A percentile compares a stretch with the other conserved stretches of the same genome.
phyloP scores from a whole-genome alignment of 1,140 invertebrate genomes.

The Leptopilina boulardi region DNA sequence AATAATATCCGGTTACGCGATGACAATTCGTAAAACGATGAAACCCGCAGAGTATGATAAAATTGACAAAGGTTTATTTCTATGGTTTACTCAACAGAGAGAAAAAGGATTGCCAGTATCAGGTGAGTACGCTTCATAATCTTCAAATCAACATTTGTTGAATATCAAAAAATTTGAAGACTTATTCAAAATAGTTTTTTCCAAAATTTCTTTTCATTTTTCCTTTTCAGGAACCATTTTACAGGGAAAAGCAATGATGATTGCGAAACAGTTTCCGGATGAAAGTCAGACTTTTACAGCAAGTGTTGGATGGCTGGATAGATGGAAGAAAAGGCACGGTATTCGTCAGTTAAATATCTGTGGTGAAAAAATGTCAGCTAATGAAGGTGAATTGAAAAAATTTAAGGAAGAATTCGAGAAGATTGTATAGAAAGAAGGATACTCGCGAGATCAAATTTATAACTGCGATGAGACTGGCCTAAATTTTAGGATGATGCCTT shows the following conservation, averaged over 20 bases:
- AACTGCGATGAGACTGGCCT: conserved; percentile 51
- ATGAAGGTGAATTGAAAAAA: conserved; percentile 28
- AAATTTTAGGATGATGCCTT: conserved; percentile 53
- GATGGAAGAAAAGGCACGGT: conserved; percentile 54
- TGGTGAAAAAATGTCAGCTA: conserved; percentile 49
- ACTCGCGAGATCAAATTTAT: conserved; percentile 50
- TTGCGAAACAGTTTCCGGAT: conserved; percentile 50
- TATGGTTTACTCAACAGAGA: neutral
- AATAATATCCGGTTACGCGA: neutral
- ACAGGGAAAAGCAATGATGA: conserved; percentile 48
- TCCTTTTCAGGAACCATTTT: conserved; percentile 50
- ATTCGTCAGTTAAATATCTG: conserved; percentile 47
- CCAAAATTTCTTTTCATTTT: neutral
- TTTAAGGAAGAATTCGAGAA: conserved; percentile 41
- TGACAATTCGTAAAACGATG: neutral
- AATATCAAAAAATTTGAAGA: neutral
- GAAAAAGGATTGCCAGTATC: neutral
- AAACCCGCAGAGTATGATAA: neutral
- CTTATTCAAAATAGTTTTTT: neutral
- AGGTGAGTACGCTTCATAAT: no score
- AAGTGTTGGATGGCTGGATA: conserved; percentile 56
- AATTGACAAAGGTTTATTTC: neutral
- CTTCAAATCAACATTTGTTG: no score
- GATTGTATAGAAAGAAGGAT: conserved; percentile 39
- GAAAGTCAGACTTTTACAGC: conserved; percentile 54